Conservation (phyloP, 2,113 vertebrate species). For the Dolichallabes microphthalmus region DNA sequence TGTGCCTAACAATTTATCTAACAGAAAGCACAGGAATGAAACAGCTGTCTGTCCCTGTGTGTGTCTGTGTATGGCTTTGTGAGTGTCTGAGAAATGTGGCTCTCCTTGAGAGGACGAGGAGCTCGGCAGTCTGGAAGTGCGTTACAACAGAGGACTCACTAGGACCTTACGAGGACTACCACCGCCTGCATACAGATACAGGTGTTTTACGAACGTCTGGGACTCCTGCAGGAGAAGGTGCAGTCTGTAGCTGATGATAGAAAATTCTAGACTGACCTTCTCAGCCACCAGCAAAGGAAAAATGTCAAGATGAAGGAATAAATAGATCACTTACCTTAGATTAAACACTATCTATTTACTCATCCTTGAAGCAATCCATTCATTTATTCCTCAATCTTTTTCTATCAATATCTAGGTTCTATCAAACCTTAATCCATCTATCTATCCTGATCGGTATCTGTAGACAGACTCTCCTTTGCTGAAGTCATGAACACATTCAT, state of each 20-base stretch:
- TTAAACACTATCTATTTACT: not conserved
- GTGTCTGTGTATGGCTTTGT: not conserved
- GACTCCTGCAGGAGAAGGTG: not conserved
- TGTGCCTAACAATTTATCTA: not conserved
- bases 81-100: not conserved
- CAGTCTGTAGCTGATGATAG: not conserved
- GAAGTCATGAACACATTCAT: too few relatives aligned
- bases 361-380: too few relatives aligned
- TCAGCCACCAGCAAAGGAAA: not conserved
- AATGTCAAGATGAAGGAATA: not conserved
- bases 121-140: not conserved
- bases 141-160: not conserved
- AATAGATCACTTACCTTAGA: not conserved
- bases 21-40: not conserved
- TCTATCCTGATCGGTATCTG: too few relatives aligned
- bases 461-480: too few relatives aligned
- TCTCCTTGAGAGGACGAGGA: not conserved
- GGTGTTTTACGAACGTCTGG: not conserved
- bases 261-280: not conserved
- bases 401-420: not conserved
- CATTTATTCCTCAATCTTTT: not conserved
- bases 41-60: not conserved
- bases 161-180: not conserved
- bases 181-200: not conserved
- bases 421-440: too few relatives aligned